Base-by-base conservation (phyloP, 2,888 invertebrate genomes). In the Spialia ferax region DNA sequence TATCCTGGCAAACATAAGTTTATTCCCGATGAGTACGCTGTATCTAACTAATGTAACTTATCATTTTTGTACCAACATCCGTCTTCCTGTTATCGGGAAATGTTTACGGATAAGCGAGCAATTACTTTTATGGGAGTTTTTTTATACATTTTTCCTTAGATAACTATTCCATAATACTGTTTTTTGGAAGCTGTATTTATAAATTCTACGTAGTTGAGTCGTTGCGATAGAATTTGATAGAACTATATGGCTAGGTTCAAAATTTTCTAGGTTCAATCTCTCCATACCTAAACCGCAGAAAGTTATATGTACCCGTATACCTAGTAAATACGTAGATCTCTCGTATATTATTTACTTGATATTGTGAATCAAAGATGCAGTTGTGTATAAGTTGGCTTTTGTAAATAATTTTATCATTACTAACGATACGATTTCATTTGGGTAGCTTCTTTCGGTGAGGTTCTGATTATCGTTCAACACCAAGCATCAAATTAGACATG, bases 61-160 rank as follows among this genome's bases (percentile, higher is more conserved):
- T 15, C 38, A 52, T 52, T 62, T 61, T 52, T 62, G 10, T 57
- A 50, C 29, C 23, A 52, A 62, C 62, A 62, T 62, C 52, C 52
- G 35, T 62, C 52, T 62, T 52, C 38, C 35, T 52, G 52, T 62
- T 62, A 52, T 52, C 62, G 20, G 62, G 35, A 62, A 62, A 62
- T 62, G 62, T 61, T 60, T 50, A 32, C 61, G 61, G 50, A 61
- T 38, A 52, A 52, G 62, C 52, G 35, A 23, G 62, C 35, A 62
- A 52, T 62, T 52, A 52, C 62, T 52, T 62, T 61, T 61, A 50
- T 50, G 45, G 2, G 26, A 18, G 22, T 52, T 62, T 61, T 62
- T 62, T 62, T 62, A 29, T 54, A 61, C 48, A 50, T 38, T 11
- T 22, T 2, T 15, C n/a, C 15, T 52, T 56, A 35, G 32, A 56